Evolutionary conservation across 2,113 vertebrate species (phyloP).

Genomic region (Ochotona princeps): DNA sequence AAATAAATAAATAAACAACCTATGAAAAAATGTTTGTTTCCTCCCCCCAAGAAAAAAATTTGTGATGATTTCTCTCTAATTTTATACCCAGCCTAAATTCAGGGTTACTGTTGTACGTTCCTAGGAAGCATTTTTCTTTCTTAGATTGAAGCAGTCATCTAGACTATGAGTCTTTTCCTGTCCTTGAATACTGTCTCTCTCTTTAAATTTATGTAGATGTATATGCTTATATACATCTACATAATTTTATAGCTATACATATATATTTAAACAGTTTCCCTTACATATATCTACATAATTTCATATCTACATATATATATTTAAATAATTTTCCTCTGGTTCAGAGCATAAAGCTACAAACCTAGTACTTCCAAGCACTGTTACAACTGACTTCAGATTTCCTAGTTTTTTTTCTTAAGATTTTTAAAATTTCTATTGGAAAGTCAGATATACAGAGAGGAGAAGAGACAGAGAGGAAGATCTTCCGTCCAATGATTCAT

Average conservation of each 20-base stretch:
- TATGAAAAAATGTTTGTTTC: too few relatives aligned
- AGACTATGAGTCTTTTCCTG: background rate
- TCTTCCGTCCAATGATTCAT: too few relatives aligned
- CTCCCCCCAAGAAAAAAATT: too few relatives aligned
- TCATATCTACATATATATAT: background rate
- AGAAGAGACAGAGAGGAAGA: too few relatives aligned
- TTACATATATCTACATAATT: too few relatives aligned
- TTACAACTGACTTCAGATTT: background rate
- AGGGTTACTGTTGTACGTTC: background rate
- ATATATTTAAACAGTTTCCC: background rate
- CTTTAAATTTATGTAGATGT: too few relatives aligned
- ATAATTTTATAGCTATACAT: background rate
- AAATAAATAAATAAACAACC: too few relatives aligned
- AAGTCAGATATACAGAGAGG: too few relatives aligned
- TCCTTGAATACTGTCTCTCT: background rate
- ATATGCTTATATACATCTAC: too few relatives aligned
- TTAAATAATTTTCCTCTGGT: background rate
- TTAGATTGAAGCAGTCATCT: background rate
- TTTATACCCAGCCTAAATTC: background rate
- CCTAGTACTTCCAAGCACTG: background rate
- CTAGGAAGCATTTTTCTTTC: slow-evolving; percentile 9
- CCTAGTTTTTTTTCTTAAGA: too few relatives aligned
- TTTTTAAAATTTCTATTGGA: too few relatives aligned
- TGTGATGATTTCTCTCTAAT: background rate
- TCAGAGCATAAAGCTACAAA: background rate